Conservation (phyloP, 2,888 invertebrate genomes). For the Lottia gigantea region DNA sequence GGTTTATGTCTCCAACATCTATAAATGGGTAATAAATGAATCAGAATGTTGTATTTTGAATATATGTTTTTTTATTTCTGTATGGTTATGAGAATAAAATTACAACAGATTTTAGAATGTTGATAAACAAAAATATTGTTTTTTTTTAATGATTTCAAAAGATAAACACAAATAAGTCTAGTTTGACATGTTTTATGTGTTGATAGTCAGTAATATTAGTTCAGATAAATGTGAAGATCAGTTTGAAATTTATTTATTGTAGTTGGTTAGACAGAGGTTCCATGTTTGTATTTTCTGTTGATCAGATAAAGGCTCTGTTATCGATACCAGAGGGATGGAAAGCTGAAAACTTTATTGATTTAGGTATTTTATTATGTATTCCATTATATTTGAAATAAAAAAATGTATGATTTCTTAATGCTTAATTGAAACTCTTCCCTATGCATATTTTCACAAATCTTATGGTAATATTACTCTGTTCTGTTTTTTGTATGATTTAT, state of each 20-base stretch:
- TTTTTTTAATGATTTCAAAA: not conserved
- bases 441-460: too few species aligned
- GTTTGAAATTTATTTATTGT: conserved; percentile 58
- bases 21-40: conserved; percentile 85
- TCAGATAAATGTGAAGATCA: not conserved
- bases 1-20: conserved; percentile 94
- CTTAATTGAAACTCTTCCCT: too few species aligned
- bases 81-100: too few species aligned
- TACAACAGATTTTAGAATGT: too few species aligned
- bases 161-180: too few species aligned
- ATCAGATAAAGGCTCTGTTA: conserved; percentile 79
- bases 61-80: conserved; percentile 12
- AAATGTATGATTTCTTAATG: too few species aligned
- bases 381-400: conserved; percentile 29
- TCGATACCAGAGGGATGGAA: conserved; percentile 55
- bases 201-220: not conserved
- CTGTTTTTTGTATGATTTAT: too few species aligned
- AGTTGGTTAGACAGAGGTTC: conserved; percentile 90
- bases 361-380: conserved; percentile 67
- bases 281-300: conserved; percentile 93
- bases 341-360: conserved; percentile 75
- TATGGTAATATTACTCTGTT: too few species aligned
- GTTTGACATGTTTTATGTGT: not conserved
- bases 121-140: too few species aligned
- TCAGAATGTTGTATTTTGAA: not conserved